phyloP scores from a whole-genome alignment of 2,797 vertebrate species.

The Esox masquinongy region DNA sequence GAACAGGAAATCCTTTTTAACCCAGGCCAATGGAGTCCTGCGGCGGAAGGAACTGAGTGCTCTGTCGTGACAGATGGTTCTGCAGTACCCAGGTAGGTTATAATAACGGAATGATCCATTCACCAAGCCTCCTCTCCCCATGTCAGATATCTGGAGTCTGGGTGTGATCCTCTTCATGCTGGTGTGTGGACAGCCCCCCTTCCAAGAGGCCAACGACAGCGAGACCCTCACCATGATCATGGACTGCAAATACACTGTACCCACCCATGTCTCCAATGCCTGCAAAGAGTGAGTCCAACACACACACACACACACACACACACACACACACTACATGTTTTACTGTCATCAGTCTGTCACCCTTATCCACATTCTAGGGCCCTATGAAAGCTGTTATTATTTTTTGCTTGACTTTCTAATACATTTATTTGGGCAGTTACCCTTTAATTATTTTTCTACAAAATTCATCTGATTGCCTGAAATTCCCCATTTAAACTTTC shows the following conservation, averaged over 20 bases:
- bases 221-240: slow-evolving; percentile 93
- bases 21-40: not conserved
- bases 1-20: not conserved
- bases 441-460: not conserved
- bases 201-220: slow-evolving; percentile 90
- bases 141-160: slow-evolving; percentile 86
- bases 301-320: not conserved
- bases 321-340: not conserved
- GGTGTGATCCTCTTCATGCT: slow-evolving; percentile 90
- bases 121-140: not conserved
- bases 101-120: not conserved
- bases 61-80: not conserved
- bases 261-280: slow-evolving; percentile 75
- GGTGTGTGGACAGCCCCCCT: slow-evolving; percentile 86
- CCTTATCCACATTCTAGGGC: too few relatives aligned
- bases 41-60: not conserved
- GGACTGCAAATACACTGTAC: slow-evolving; percentile 88
- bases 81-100: not conserved
- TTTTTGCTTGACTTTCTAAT: too few relatives aligned
- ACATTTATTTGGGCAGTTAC: too few relatives aligned
- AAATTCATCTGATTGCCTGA: too few relatives aligned
- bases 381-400: too few relatives aligned
- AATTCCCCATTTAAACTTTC: too few relatives aligned
- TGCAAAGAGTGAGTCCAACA: slow-evolving; percentile 81
- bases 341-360: too few relatives aligned